Percentiles rank a stretch among this genome's conserved stretches.
phyloP scores from a whole-genome alignment of 2,888 invertebrate genomes.

The Hypomecis atomaria region DNA sequence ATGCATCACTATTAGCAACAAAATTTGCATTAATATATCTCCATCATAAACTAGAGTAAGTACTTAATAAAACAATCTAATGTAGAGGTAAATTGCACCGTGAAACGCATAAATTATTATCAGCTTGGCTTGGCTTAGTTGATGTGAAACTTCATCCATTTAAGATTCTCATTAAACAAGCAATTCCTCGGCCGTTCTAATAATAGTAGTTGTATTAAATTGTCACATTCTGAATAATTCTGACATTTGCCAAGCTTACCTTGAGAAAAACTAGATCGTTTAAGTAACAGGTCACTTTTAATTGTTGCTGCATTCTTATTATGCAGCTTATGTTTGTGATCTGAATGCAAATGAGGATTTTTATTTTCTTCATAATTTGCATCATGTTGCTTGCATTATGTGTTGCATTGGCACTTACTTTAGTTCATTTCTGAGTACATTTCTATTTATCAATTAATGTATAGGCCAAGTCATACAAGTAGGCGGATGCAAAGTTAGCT shows the following conservation, averaged over 20 bases:
- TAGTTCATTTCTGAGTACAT: too few species aligned
- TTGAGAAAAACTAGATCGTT: conserved; percentile 60
- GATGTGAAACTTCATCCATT: conserved; percentile 15
- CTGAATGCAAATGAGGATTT: conserved; percentile 16
- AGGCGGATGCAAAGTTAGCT: too few species aligned
- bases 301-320: conserved; percentile 42
- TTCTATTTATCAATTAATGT: too few species aligned
- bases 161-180: conserved; percentile 8
- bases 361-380: conserved; percentile 6
- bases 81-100: background rate
- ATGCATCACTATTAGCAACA: background rate
- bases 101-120: conserved; percentile 5
- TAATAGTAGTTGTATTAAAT: conserved; percentile 27
- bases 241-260: conserved; percentile 39
- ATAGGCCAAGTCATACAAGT: too few species aligned
- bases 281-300: conserved; percentile 49
- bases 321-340: conserved; percentile 21
- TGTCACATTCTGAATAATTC: conserved; percentile 35
- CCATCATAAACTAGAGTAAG: background rate
- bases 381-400: background rate
- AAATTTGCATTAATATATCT: conserved; percentile 1
- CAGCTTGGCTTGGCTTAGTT: conserved; percentile 2
- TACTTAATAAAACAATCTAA: conserved; percentile 2
- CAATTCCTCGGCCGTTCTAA: conserved; percentile 7
- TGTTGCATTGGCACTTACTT: background rate